These are phyloP conservation scores for Xenentodon cancila DNA, from an alignment of 2,797 vertebrate species.

Conservation along the genomic window DNA sequence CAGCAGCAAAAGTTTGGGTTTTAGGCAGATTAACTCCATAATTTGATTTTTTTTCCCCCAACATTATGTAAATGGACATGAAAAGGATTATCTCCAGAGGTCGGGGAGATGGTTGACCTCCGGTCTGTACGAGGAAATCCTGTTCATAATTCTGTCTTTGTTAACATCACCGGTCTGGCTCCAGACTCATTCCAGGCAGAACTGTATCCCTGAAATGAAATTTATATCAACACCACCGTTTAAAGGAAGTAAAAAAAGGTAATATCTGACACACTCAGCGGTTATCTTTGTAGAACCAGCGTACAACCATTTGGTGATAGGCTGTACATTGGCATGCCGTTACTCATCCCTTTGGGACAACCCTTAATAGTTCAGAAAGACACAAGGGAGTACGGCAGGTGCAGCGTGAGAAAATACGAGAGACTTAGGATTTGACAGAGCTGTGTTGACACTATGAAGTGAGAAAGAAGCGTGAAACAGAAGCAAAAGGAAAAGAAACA, in stretches of 20 bases:
- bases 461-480: neutral
- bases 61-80: neutral
- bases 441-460: conserved; percentile 17
- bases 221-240: conserved; percentile 28
- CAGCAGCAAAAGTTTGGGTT: no score
- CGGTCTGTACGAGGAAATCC: conserved; percentile 45
- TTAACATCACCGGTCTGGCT: conserved; percentile 38
- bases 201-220: conserved; percentile 46
- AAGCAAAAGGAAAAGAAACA: conserved; percentile 3
- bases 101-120: conserved; percentile 40
- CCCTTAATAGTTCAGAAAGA: conserved; percentile 33
- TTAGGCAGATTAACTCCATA: no score
- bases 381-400: neutral
- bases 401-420: conserved; percentile 19
- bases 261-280: conserved; percentile 13
- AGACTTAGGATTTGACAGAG: conserved; percentile 15
- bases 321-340: conserved; percentile 16
- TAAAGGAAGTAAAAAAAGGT: conserved; percentile 20
- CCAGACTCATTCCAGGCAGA: conserved; percentile 14
- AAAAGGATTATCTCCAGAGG: conserved; percentile 31
- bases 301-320: conserved; percentile 5
- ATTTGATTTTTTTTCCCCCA: no score
- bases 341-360: conserved; percentile 53
- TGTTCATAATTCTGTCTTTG: conserved; percentile 48
- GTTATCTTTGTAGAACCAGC: conserved; percentile 9